A percentile compares a stretch with the other conserved stretches of the same genome.
Conservation (phyloP, 2,888 invertebrate species). For the Elmis aenea region DNA sequence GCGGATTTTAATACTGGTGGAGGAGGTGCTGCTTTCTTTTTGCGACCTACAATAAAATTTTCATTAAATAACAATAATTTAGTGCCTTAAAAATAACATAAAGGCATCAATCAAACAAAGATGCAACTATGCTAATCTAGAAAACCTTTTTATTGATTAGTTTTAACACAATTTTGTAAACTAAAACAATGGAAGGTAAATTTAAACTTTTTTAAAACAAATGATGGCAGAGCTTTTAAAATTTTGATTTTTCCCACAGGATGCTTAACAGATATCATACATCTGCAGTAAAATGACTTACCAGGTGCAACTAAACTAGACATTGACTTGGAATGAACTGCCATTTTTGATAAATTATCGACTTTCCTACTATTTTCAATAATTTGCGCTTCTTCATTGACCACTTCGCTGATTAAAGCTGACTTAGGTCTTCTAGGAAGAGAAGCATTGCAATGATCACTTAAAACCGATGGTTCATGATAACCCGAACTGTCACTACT, state of each 20-base stretch:
- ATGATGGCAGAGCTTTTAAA: too few relatives aligned
- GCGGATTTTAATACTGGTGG: conserved; percentile 43
- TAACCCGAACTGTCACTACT: conserved; percentile 71
- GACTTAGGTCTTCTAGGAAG: conserved; percentile 41
- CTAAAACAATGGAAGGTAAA: too few relatives aligned
- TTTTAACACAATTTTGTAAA: too few relatives aligned
- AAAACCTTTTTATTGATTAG: too few relatives aligned
- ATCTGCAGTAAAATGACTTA: conserved; percentile 21
- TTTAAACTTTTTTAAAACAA: too few relatives aligned
- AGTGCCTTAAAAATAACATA: too few relatives aligned
- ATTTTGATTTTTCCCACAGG: too few relatives aligned
- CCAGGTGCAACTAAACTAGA: conserved; percentile 42
- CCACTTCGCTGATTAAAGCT: conserved; percentile 31
- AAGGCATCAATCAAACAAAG: too few relatives aligned
- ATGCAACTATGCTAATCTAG: too few relatives aligned
- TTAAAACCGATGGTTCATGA: conserved; percentile 63
- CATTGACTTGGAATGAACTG: conserved; percentile 42
- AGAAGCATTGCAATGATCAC: conserved; percentile 51
- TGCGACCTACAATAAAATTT: conserved; percentile 46
- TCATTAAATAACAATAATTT: not conserved
- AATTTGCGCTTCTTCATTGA: conserved; percentile 21
- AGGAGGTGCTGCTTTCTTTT: conserved; percentile 57
- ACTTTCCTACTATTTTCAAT: conserved; percentile 34
- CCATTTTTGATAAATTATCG: conserved; percentile 40
- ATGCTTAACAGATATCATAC: too few relatives aligned